A percentile compares a stretch with the other conserved stretches of the same genome.
Evolutionary conservation across 2,113 vertebrate species (phyloP).

Genomic region (Petrocephalus zakoni): DNA sequence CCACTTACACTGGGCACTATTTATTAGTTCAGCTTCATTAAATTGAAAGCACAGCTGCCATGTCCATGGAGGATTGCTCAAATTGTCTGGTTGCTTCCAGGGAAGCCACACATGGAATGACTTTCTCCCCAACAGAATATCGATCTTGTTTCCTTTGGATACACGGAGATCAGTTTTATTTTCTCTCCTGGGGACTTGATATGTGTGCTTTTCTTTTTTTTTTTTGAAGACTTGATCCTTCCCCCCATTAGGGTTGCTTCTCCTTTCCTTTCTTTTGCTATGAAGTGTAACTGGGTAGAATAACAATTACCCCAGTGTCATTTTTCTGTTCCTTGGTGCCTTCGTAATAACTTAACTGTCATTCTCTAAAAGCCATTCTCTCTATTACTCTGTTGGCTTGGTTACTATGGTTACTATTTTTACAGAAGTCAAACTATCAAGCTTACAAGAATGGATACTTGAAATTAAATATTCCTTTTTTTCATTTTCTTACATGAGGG

Average conservation of each 20-base stretch:
- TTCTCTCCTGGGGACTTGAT: conserved; percentile 4
- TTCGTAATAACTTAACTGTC: conserved; percentile 47
- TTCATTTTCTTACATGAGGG: background rate
- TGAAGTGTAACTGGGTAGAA: conserved; percentile 26
- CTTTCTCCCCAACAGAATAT: conserved; percentile 38
- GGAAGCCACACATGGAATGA: conserved; percentile 27
- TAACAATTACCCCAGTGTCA: conserved; percentile 35
- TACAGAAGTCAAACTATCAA: background rate
- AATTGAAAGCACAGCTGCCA: conserved; percentile 24
- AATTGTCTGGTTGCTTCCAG: conserved; percentile 13
- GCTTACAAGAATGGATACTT: background rate
- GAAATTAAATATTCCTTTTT: conserved; percentile 3
- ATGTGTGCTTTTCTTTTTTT: conserved; percentile 34
- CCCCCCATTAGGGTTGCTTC: background rate
- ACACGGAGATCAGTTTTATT: conserved; percentile 25
- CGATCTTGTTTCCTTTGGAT: conserved; percentile 36
- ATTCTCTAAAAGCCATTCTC: conserved; percentile 27
- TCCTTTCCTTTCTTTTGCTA: background rate
- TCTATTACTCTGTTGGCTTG: conserved; percentile 29
- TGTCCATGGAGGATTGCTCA: conserved; percentile 11
- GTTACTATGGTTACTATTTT: conserved; percentile 30
- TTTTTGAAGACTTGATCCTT: conserved; percentile 28
- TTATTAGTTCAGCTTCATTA: conserved; percentile 13
- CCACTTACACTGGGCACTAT: background rate
- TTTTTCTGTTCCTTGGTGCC: conserved; percentile 41